Conservation (phyloP, 2,797 vertebrate genomes). For the Macrochelys suwanniensis region DNA sequence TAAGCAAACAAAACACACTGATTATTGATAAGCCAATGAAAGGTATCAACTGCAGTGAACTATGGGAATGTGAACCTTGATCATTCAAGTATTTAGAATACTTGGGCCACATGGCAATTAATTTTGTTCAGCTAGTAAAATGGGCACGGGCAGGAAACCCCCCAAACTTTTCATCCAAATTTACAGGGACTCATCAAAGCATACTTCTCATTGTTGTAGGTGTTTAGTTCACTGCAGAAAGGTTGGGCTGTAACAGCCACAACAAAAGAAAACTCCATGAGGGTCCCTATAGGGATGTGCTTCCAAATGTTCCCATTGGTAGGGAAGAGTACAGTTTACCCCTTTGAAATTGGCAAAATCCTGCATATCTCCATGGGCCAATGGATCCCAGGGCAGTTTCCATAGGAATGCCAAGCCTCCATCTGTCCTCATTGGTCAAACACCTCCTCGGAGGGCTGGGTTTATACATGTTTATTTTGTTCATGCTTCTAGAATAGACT, state of each 20-base stretch:
- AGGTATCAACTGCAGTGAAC: constrained; percentile 36
- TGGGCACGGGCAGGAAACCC: neutral
- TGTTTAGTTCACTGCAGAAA: neutral
- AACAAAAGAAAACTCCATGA: neutral
- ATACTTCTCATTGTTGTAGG: neutral
- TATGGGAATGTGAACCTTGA: constrained; percentile 32
- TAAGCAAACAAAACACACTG: constrained; percentile 23
- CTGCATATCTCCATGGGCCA: neutral
- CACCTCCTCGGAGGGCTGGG: neutral
- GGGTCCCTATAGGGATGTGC: neutral
- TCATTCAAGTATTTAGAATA: constrained; percentile 37
- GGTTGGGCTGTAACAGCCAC: neutral
- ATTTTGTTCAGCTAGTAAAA: neutral
- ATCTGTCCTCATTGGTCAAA: neutral
- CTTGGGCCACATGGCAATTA: neutral
- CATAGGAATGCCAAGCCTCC: neutral
- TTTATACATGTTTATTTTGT: neutral
- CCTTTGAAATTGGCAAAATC: neutral
- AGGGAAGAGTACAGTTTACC: too few relatives aligned
- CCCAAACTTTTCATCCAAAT: neutral
- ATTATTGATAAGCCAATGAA: constrained; percentile 52
- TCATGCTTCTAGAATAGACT: neutral
- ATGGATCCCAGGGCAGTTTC: neutral
- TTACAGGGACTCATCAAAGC: neutral
- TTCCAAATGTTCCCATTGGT: neutral